Evolutionary conservation across 1,140 invertebrate genomes (phyloP).

Genomic region (Zaprionus taronus): DNA sequence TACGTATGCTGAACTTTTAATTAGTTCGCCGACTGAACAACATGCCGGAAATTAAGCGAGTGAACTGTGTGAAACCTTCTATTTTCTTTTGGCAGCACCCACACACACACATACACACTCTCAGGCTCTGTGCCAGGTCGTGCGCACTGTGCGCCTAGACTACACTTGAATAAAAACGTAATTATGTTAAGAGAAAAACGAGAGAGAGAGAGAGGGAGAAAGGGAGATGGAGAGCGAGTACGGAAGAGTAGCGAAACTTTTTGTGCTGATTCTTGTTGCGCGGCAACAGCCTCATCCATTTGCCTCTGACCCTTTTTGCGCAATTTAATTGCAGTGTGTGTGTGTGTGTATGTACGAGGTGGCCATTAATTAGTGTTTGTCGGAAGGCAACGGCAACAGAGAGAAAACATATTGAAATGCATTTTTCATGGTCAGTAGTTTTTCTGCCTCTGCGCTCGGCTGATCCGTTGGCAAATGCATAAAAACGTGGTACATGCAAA

Average conservation of each 20-base stretch:
- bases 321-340: not conserved
- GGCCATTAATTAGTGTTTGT: constrained; percentile 76
- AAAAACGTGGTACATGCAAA: constrained; percentile 60
- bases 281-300: constrained; percentile 24
- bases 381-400: constrained; percentile 50
- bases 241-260: not conserved
- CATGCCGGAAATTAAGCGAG: constrained; percentile 78
- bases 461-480: constrained; percentile 72
- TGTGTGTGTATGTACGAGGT: constrained; percentile 20
- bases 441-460: constrained; percentile 12
- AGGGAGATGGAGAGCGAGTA: not conserved
- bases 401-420: constrained; percentile 66
- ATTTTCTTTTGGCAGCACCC: constrained; percentile 43
- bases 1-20: constrained; percentile 74
- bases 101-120: constrained; percentile 16
- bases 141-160: not conserved
- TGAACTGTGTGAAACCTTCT: constrained; percentile 51
- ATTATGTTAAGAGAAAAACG: constrained; percentile 35
- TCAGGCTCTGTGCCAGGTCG: constrained; percentile 4
- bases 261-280: constrained; percentile 25
- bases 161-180: constrained; percentile 51
- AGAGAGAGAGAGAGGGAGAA: not conserved
- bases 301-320: constrained; percentile 2
- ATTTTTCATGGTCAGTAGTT: constrained; percentile 61
- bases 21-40: constrained; percentile 72